Evolutionary conservation across 2,888 invertebrate species (phyloP).

Genomic region (Pharmacophagus antenor): DNA sequence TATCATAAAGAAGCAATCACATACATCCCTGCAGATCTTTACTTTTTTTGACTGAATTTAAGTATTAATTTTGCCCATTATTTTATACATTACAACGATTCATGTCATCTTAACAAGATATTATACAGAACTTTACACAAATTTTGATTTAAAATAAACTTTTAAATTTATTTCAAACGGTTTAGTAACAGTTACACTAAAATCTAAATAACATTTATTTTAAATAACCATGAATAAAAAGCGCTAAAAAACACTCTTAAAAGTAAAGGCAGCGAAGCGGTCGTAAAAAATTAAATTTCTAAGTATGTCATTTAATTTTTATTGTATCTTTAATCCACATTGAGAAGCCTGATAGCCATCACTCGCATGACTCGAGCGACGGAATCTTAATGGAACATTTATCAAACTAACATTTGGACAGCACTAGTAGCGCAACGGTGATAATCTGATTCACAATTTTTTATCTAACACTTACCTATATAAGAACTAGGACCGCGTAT

Average conservation of each 20-base stretch:
- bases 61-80: too few relatives aligned
- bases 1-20: neutral
- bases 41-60: too few relatives aligned
- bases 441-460: slow-evolving; percentile 1
- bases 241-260: neutral
- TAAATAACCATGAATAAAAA: neutral
- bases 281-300: slow-evolving; percentile 5
- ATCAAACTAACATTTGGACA: slow-evolving; percentile 49
- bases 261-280: slow-evolving; percentile 1
- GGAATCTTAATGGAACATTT: slow-evolving; percentile 72
- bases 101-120: too few relatives aligned
- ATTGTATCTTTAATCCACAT: slow-evolving; percentile 32
- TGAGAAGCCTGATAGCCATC: slow-evolving; percentile 35
- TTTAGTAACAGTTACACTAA: too few relatives aligned
- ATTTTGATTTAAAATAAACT: too few relatives aligned
- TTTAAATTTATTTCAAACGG: too few relatives aligned
- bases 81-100: too few relatives aligned
- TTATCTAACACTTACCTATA: neutral
- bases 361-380: slow-evolving; percentile 33
- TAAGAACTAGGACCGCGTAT: slow-evolving; percentile 22
- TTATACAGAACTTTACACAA: neutral
- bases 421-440: slow-evolving; percentile 32
- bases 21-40: neutral
- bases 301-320: slow-evolving; percentile 6
- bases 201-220: neutral